A percentile compares a stretch with the other conserved stretches of the same genome.
Conservation (phyloP, 2,888 invertebrate species). For the Ennomos fuscantarius region DNA sequence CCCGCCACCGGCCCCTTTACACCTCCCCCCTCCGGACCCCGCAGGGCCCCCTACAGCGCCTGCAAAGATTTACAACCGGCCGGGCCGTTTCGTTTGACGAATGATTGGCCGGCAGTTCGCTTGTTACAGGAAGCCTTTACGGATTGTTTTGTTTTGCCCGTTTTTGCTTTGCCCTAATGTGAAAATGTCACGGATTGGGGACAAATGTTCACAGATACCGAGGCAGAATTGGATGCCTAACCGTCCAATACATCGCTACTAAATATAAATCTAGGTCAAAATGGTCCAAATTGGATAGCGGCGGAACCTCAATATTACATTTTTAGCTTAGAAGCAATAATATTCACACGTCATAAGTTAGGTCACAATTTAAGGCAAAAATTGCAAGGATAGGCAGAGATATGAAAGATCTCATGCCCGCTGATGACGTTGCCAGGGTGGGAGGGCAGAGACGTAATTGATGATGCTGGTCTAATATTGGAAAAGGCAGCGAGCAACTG, state of each 20-base stretch:
- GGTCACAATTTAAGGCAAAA: background rate
- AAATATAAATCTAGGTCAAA: conserved; percentile 27
- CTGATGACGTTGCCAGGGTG: too few species aligned
- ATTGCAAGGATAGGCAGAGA: too few species aligned
- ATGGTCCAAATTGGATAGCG: conserved; percentile 3
- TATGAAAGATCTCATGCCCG: too few species aligned
- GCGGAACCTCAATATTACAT: background rate
- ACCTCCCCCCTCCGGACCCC: conserved; percentile 40
- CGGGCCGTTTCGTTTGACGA: conserved; percentile 74
- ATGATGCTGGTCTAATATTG: too few species aligned
- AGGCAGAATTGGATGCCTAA: conserved; percentile 29
- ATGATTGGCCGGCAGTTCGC: conserved; percentile 76
- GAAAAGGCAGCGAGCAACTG: too few species aligned
- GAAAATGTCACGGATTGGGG: conserved; percentile 44
- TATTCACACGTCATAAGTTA: background rate
- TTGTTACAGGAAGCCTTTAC: conserved; percentile 63
- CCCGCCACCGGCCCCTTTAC: conserved; percentile 39
- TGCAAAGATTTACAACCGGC: conserved; percentile 77
- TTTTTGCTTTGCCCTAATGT: conserved; percentile 45
- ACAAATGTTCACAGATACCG: conserved; percentile 42
- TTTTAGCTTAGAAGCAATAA: conserved; percentile 1
- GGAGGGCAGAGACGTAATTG: too few species aligned
- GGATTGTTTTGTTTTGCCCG: conserved; percentile 64
- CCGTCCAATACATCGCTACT: conserved; percentile 23
- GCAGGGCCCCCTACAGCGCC: conserved; percentile 43